These are phyloP conservation scores for Mus musculus DNA, from an alignment of 2,113 vertebrate genomes.

Conservation along the genomic window GRCm39 chr3:79398501-79399000, in stretches of 20 bases:
- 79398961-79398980: background rate
- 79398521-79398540: background rate
- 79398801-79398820: background rate
- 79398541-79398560: background rate
- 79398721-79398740: background rate
- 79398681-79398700: background rate
- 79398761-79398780: background rate
- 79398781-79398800: background rate
- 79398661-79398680: background rate
- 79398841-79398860: background rate
- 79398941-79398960: background rate
- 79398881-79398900: background rate
- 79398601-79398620: background rate
- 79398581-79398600: background rate
- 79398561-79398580: background rate
- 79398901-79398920: background rate
- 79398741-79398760: background rate
- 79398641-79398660: background rate
- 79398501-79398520: background rate
- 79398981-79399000: conserved; percentile 8
- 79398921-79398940: background rate
- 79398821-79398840: background rate
- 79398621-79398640: background rate
- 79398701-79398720: background rate
- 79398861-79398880: background rate